Percentiles rank a stretch among this genome's conserved stretches.
phyloP scores from a whole-genome alignment of 35 echinoderm and acorn worm genomes.

The Hemicentrotus pulcherrimus region DNA sequence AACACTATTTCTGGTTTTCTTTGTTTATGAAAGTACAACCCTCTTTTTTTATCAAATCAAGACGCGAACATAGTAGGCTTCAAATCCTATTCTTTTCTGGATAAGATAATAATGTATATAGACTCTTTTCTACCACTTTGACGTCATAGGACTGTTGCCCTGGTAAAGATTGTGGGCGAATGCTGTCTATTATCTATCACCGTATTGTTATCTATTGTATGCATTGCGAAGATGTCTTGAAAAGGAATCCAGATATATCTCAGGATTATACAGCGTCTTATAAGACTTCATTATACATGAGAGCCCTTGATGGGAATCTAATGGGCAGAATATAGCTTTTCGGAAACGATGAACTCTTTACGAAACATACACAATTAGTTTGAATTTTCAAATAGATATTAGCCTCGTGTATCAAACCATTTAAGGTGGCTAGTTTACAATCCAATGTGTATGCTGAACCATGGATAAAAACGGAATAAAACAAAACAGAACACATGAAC shows the following conservation, averaged over 20 bases:
- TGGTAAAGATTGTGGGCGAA: background rate
- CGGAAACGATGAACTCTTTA: background rate
- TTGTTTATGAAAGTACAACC: background rate
- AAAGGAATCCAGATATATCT: background rate
- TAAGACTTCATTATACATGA: background rate
- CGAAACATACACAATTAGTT: background rate
- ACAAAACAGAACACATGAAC: too few relatives aligned
- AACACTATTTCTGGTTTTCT: background rate
- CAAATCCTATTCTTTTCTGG: background rate
- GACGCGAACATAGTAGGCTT: background rate
- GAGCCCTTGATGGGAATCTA: background rate
- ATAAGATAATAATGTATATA: background rate
- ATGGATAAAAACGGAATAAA: too few relatives aligned
- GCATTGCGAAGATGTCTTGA: background rate
- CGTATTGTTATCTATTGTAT: background rate
- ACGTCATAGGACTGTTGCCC: background rate
- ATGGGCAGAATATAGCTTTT: background rate
- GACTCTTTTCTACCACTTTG: background rate
- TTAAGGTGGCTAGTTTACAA: too few relatives aligned
- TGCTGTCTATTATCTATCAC: background rate
- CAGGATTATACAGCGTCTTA: background rate
- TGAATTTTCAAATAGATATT: background rate
- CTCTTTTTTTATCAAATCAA: background rate
- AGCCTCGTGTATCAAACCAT: too few relatives aligned
- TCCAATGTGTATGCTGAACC: too few relatives aligned